phyloP scores from a whole-genome alignment of 1,140 invertebrate genomes.

The Oryctes rhinoceros region DNA sequence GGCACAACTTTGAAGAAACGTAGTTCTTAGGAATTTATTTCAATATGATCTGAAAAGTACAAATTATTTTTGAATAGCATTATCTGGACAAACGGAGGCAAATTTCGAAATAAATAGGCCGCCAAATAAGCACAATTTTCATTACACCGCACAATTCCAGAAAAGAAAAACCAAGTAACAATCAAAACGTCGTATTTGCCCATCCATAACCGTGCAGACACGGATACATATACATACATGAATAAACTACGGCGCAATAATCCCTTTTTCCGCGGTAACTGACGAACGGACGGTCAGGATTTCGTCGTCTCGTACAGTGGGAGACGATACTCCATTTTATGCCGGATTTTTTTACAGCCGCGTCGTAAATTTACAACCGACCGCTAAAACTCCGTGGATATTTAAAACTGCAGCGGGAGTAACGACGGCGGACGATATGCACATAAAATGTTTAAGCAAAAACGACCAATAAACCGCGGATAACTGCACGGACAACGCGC shows the following conservation, averaged over 20 bases:
- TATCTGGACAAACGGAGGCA: no score
- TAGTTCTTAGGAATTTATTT: no score
- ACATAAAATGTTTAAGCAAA: slow-evolving; percentile 19
- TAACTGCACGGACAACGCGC: neutral
- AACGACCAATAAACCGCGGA: neutral
- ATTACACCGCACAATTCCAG: no score
- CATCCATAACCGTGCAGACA: neutral
- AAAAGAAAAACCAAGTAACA: no score
- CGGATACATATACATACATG: neutral
- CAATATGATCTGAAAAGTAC: no score
- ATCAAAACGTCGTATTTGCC: no score
- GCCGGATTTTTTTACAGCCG: neutral
- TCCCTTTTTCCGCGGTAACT: neutral
- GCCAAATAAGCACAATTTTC: no score
- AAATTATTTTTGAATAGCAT: no score
- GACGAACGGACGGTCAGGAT: neutral
- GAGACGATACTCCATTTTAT: neutral
- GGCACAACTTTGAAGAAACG: no score
- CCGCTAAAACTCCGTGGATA: neutral
- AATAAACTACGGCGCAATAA: neutral
- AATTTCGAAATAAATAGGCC: no score
- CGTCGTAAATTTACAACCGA: neutral
- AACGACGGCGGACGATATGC: neutral
- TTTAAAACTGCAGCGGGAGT: neutral
- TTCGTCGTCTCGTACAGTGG: neutral